phyloP scores from a whole-genome alignment of 2,797 vertebrate genomes.

The Antennarius maculatus region DNA sequence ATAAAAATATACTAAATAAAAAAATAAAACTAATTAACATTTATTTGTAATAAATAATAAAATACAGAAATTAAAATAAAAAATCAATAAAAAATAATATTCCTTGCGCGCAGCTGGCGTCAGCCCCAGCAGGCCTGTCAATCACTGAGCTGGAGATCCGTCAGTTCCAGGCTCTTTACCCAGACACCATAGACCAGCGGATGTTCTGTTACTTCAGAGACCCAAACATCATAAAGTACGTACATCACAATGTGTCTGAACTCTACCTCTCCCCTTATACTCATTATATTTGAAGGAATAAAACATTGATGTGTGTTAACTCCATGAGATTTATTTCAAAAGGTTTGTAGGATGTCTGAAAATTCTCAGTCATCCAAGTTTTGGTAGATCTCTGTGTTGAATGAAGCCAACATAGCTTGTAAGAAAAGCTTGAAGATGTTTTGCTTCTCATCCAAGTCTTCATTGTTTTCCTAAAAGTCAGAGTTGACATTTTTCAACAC shows the following conservation, averaged over 20 bases:
- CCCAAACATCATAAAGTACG: slow-evolving; percentile 79
- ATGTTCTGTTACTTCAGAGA: slow-evolving; percentile 88
- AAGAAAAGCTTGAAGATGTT: too few relatives aligned
- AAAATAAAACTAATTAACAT: too few relatives aligned
- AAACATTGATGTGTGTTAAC: too few relatives aligned
- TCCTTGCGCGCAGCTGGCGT: slow-evolving; percentile 73
- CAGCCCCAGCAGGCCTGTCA: slow-evolving; percentile 82
- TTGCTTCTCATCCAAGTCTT: too few relatives aligned
- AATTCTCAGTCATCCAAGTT: too few relatives aligned
- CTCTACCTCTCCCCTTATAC: not conserved
- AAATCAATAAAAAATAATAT: not conserved
- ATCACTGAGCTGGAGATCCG: slow-evolving; percentile 91
- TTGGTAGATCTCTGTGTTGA: too few relatives aligned
- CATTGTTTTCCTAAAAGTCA: too few relatives aligned
- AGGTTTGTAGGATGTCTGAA: too few relatives aligned
- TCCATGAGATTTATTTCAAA: not conserved
- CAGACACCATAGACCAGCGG: slow-evolving; percentile 55
- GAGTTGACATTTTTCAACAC: too few relatives aligned
- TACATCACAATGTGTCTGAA: not conserved
- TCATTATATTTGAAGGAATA: not conserved
- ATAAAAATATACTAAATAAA: too few relatives aligned
- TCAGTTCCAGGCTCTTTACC: slow-evolving; percentile 83
- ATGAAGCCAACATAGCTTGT: too few relatives aligned
- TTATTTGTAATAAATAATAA: too few relatives aligned
- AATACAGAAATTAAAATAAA: not conserved